Evolutionary conservation across 2,797 vertebrate species (phyloP), one percentile per base, ranked within the genome.

Genomic region (Mormyrus proboscirostris): DNA sequence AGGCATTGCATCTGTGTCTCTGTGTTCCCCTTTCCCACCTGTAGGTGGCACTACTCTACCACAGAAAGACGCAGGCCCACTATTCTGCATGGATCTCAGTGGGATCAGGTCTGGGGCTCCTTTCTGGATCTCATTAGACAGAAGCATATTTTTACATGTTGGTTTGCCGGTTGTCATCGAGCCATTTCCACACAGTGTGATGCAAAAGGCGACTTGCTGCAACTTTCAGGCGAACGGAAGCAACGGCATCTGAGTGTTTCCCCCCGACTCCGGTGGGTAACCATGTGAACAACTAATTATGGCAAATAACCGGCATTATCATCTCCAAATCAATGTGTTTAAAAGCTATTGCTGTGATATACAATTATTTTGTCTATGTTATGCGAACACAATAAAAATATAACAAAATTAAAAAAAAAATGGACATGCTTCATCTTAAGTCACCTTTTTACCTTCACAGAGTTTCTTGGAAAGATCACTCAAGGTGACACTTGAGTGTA

Each of bases 21-120:
- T 69, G 51, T 22, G 86, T 89, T 86, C 88, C 33, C 16, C 6
- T 91, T 91, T 90, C 90, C 91, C 90, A 1, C 44, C 95, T 94
- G 94, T 96, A 96, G 96, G 96, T 96, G 96, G 96, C 96, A 96
- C 94, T 96, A 94, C 96, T 93, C 93, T 93, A 94, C 96, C 96
- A 95, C 92, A 93, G 92, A 89, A 96, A 93, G 87, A 90, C 88
- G 29, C 88, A 89, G 90, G 44, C 1, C 2, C 90, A 62, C 62
- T 3, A 91, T 93, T 91, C 92, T 92, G 91, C 92, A 89, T 89
- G 91, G 93, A 91, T 88, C 92, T 95, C 95, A 95, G 93, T 94
- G 94, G 92, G 93, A 93, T 94, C 93, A 92, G 94, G 94, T 94
- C 95, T 90, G 94, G 95, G 95, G 93, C 94, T 95, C 93, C 95